These are phyloP conservation scores for Cheilosia urbana DNA, from an alignment of 2,888 invertebrate species.

Conservation along the genomic window DNA sequence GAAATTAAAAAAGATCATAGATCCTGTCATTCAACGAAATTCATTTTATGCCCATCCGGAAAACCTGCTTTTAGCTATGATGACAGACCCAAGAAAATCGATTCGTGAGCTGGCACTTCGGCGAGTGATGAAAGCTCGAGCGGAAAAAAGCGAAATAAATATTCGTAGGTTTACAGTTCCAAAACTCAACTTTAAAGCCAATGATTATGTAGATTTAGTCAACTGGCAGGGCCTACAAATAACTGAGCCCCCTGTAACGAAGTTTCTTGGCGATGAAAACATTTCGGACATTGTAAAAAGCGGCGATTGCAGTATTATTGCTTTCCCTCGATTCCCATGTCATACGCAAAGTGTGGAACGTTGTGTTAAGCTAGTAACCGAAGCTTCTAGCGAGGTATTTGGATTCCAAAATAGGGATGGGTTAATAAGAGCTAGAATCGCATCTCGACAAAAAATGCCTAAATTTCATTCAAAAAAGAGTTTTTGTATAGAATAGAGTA, in stretches of 20 bases:
- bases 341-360: slow-evolving; percentile 16
- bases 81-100: no score
- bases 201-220: background rate
- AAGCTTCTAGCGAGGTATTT: slow-evolving; percentile 15
- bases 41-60: no score
- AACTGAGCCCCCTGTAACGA: no score
- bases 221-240: no score
- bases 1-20: no score
- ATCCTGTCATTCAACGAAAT: no score
- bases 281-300: background rate
- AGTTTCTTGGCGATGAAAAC: no score
- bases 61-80: no score
- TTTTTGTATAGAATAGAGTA: background rate
- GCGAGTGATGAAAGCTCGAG: no score
- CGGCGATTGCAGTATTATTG: background rate
- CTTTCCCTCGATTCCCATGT: slow-evolving; percentile 1
- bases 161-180: background rate
- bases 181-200: background rate
- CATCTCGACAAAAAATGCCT: background rate
- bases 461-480: background rate
- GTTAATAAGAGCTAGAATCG: background rate
- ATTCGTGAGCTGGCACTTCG: background rate
- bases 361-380: slow-evolving; percentile 21
- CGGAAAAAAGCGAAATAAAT: background rate
- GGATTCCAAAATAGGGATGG: slow-evolving; percentile 1